These are phyloP conservation scores for Cromileptes altivelis DNA, from an alignment of 2,113 vertebrate species.

Conservation along the genomic window DNA sequence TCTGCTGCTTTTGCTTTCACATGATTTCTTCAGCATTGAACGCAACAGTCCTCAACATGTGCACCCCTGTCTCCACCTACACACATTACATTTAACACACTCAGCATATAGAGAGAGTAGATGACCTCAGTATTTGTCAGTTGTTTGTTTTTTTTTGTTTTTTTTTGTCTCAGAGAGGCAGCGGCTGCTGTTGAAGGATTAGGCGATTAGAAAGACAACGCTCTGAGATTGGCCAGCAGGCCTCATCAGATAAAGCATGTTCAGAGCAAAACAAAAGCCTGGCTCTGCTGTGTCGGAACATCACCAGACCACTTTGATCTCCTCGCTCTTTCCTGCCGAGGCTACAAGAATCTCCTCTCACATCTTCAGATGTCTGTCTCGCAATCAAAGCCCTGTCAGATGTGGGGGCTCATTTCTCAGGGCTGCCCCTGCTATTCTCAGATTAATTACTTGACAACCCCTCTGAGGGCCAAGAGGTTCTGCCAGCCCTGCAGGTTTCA, in stretches of 20 bases:
- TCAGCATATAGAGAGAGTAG: conserved; percentile 13
- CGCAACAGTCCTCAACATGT: background rate
- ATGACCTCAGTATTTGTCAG: conserved; percentile 47
- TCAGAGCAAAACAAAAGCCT: conserved; percentile 71
- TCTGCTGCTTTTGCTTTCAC: background rate
- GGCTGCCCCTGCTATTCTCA: conserved; percentile 58
- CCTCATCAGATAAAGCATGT: conserved; percentile 73
- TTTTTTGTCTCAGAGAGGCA: conserved; percentile 25
- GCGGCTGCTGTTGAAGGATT: conserved; percentile 60
- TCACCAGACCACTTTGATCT: conserved; percentile 68
- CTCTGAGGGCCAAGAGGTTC: conserved; percentile 58
- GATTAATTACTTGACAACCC: conserved; percentile 71
- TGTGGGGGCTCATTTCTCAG: conserved; percentile 48
- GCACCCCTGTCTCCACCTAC: background rate
- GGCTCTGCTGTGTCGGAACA: conserved; percentile 56
- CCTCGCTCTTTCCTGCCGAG: conserved; percentile 43
- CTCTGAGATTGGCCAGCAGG: conserved; percentile 54
- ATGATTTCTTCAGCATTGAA: background rate
- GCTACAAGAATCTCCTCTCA: conserved; percentile 60
- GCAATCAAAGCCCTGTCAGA: conserved; percentile 67
- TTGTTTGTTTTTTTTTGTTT: background rate
- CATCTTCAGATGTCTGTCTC: conserved; percentile 66
- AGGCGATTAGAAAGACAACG: conserved; percentile 63
- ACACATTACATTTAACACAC: conserved; percentile 1
- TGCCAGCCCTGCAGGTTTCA: conserved; percentile 59